These are phyloP conservation scores for Lepeophtheirus nordmannii DNA, from an alignment of 2,888 invertebrate genomes.

Conservation along the genomic window DNA sequence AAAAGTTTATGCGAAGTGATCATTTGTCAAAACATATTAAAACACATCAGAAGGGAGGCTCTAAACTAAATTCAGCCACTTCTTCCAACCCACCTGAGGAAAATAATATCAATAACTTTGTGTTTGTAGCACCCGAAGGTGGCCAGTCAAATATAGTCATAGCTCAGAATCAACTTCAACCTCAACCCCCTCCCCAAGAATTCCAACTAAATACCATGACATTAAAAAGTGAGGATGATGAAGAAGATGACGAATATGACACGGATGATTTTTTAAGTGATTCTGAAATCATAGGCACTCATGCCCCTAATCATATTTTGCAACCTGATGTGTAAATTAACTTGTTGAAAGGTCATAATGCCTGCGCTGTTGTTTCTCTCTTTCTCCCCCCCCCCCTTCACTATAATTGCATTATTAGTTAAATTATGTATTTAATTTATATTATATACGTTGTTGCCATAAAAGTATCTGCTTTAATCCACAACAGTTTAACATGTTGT, in stretches of 20 bases:
- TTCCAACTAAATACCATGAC: constrained; percentile 26
- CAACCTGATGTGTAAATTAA: not conserved
- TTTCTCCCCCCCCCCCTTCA: too few relatives aligned
- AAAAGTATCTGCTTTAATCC: too few relatives aligned
- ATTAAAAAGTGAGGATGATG: constrained; percentile 27
- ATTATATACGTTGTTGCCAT: too few relatives aligned
- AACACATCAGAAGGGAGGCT: constrained; percentile 52
- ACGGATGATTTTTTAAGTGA: constrained; percentile 22
- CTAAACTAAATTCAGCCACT: constrained; percentile 1
- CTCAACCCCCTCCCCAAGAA: not conserved
- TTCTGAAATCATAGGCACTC: not conserved
- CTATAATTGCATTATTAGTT: too few relatives aligned
- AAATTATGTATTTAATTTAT: too few relatives aligned
- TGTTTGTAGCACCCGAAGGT: not conserved
- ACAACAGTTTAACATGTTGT: too few relatives aligned
- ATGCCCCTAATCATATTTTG: constrained; percentile 21
- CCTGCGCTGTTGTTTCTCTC: too few relatives aligned
- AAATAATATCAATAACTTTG: not conserved
- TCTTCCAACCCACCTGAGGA: not conserved
- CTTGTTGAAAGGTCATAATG: too few relatives aligned
- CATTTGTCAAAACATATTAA: constrained; percentile 78
- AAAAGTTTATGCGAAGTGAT: constrained; percentile 81
- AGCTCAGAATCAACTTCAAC: constrained; percentile 3
- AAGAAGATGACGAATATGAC: constrained; percentile 29
- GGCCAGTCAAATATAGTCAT: not conserved